Evolutionary conservation across 2,888 invertebrate genomes (phyloP), one percentile per base, ranked within the genome.

Genomic region (Nowickia ferox): DNA sequence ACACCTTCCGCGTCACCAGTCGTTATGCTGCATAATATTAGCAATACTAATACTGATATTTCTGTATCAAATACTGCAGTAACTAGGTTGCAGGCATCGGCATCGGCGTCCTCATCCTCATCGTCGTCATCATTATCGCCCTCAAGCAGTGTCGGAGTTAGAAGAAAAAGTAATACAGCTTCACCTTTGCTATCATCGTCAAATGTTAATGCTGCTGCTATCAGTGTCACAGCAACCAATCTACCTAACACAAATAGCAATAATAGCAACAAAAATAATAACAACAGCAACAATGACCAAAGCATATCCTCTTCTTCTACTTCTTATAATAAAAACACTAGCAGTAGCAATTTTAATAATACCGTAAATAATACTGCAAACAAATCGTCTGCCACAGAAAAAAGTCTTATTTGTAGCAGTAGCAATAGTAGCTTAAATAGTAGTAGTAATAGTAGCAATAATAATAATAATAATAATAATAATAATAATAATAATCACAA

Each of bases 311-410:
- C 82, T 68, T 66, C 79, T 72, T 57, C 78, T 72, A 78, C 46
- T 42, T 48, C 61, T 76, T 66, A 55, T 48, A 46, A 30, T 72
- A 79, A 79, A 68, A 78, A 80, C 63, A 74, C 61, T 59, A 87
- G 11, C 69, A 87, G 72, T 77, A 88, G 72, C 77, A 86, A 59
- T 74, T 53, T 42, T 84, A 87, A 84, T 57, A 78, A 84, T 93
- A 48, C 90, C 91, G 38, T 91, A 90, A 78, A 91, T 93, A 86
- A 90, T 89, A 72, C 92, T 91, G 88, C 91, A 91, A 88, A 89
- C 88, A 88, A 88, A 88, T 71, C 87, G 48, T 53, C 82, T 61
- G 51, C 74, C 48, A 78, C 88, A 85, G 65, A 85, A 68, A 83
- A 75, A 83, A 87, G 68, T 82, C 63, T 74, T 69, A 72, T 84